Evolutionary conservation across 2,113 vertebrate genomes (phyloP).

Genomic region (Manacus vitellinus): DNA sequence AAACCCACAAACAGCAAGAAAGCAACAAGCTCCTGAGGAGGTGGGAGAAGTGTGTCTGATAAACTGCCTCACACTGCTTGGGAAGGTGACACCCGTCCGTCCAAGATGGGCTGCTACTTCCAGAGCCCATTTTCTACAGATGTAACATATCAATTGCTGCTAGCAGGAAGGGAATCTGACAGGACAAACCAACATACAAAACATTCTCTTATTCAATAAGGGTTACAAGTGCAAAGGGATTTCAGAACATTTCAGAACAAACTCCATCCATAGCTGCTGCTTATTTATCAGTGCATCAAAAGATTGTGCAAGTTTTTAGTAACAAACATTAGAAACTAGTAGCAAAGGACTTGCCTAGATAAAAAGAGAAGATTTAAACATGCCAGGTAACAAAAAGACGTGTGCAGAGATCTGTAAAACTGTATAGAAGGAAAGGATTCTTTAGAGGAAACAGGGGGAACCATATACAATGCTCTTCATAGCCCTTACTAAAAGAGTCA

Average conservation of each 20-base stretch:
- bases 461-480: not conserved
- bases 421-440: slow-evolving; percentile 78
- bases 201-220: slow-evolving; percentile 59
- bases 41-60: not conserved
- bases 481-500: not conserved
- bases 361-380: slow-evolving; percentile 80
- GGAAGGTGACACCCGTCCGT: not conserved
- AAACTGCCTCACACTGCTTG: slow-evolving; percentile 30
- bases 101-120: slow-evolving; percentile 35
- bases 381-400: slow-evolving; percentile 77
- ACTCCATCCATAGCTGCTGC: slow-evolving; percentile 62
- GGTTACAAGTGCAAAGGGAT: slow-evolving; percentile 59
- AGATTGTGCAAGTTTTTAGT: slow-evolving; percentile 72
- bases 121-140: slow-evolving; percentile 10
- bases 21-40: slow-evolving; percentile 1
- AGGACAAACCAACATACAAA: slow-evolving; percentile 58
- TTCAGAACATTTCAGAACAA: slow-evolving; percentile 71
- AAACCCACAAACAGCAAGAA: slow-evolving; percentile 54
- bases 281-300: slow-evolving; percentile 68
- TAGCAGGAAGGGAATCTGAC: slow-evolving; percentile 43
- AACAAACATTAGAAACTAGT: slow-evolving; percentile 74
- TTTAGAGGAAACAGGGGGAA: slow-evolving; percentile 64
- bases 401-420: slow-evolving; percentile 73
- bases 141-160: slow-evolving; percentile 27
- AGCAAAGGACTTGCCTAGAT: slow-evolving; percentile 71